phyloP scores from a whole-genome alignment of 2,888 invertebrate genomes.

The Leptogaster cylindrica region DNA sequence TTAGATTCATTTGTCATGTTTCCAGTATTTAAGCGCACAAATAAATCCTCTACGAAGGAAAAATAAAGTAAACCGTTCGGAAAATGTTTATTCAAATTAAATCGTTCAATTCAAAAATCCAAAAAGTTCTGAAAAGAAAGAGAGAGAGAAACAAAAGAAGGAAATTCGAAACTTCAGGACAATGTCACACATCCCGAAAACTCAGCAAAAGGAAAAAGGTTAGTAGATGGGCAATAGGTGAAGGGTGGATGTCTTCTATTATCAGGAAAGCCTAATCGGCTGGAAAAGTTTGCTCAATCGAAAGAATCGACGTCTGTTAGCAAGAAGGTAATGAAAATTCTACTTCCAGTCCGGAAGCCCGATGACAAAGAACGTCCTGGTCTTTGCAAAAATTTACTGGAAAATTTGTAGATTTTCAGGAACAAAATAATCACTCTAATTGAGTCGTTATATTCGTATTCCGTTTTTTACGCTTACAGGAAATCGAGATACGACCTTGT shows the following conservation, averaged over 20 bases:
- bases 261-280: conserved; percentile 24
- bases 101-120: conserved; percentile 3
- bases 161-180: conserved; percentile 12
- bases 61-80: conserved; percentile 17
- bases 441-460: background rate
- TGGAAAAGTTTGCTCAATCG: conserved; percentile 40
- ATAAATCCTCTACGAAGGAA: too few relatives aligned
- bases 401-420: background rate
- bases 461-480: background rate
- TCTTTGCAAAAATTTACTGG: background rate
- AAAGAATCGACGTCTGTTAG: conserved; percentile 36
- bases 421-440: background rate
- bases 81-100: conserved; percentile 37
- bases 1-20: conserved; percentile 3
- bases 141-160: too few relatives aligned
- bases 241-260: conserved; percentile 28
- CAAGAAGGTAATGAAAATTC: conserved; percentile 32
- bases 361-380: conserved; percentile 30
- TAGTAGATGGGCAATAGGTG: conserved; percentile 3
- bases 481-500: background rate
- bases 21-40: too few relatives aligned
- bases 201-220: background rate
- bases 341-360: conserved; percentile 8
- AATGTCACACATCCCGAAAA: conserved; percentile 1
- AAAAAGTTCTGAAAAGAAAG: too few relatives aligned